Conservation (phyloP, 2,888 invertebrate species). For the Agrochola litura region DNA sequence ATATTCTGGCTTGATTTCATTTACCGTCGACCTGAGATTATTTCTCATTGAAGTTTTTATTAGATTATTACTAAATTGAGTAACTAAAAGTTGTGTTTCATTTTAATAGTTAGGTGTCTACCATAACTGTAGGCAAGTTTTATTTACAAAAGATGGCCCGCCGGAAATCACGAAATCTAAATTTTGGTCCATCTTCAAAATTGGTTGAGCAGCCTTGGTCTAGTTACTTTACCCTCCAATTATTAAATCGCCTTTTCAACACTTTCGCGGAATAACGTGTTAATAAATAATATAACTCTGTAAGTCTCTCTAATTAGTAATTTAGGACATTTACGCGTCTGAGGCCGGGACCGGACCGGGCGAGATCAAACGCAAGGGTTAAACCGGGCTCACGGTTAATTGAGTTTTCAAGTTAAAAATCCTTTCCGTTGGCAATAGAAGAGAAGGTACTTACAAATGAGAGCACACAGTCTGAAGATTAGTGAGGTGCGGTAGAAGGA, state of each 20-base stretch:
- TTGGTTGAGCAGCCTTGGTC: no score
- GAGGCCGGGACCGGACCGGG: no score
- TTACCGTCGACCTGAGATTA: no score
- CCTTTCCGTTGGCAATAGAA: neutral
- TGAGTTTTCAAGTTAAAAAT: constrained; percentile 26
- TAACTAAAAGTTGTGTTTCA: no score
- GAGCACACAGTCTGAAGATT: neutral
- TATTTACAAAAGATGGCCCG: no score
- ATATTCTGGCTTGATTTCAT: no score
- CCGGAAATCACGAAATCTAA: no score
- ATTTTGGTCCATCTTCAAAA: no score
- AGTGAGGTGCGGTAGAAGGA: neutral
- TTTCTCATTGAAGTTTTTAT: no score
- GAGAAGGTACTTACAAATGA: neutral
- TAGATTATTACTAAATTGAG: no score
- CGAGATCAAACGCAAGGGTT: constrained; percentile 19
- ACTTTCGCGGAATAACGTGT: neutral
- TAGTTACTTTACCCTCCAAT: neutral
- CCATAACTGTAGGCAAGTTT: no score
- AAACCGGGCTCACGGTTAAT: constrained; percentile 8
- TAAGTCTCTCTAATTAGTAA: constrained; percentile 16
- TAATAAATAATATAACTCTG: constrained; percentile 13
- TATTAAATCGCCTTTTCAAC: neutral
- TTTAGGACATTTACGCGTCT: constrained; percentile 24
- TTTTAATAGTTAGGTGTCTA: no score